Percentiles rank a stretch among this genome's conserved stretches.
Evolutionary conservation across 2,113 vertebrate species (phyloP).

Genomic region (Apteryx mantelli): DNA sequence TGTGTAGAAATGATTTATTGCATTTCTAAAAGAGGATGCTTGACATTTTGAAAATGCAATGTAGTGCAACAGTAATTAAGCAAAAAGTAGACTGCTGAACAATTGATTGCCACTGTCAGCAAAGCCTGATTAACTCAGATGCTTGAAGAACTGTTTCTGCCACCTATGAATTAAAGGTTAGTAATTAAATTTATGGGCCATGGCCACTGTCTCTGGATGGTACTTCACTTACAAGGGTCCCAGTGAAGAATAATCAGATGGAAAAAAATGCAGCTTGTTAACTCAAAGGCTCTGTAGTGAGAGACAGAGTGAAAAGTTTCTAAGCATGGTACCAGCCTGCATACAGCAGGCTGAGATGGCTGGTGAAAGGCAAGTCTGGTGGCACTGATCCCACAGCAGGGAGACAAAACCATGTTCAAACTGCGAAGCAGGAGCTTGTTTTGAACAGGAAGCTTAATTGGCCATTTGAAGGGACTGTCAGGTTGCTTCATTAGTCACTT

Average conservation of each 20-base stretch:
- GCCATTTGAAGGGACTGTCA: background rate
- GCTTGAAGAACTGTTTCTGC: conserved; percentile 74
- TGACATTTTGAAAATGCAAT: conserved; percentile 81
- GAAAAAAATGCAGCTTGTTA: conserved; percentile 17
- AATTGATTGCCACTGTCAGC: conserved; percentile 80
- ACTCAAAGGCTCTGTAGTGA: conserved; percentile 21
- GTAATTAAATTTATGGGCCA: conserved; percentile 80
- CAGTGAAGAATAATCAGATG: conserved; percentile 40
- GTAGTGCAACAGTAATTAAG: conserved; percentile 79
- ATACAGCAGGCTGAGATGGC: background rate
- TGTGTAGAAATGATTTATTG: conserved; percentile 78
- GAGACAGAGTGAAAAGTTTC: background rate
- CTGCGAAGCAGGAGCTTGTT: background rate
- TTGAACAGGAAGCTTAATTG: background rate
- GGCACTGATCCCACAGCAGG: background rate
- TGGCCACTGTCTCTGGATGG: conserved; percentile 58
- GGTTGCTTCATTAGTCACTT: background rate
- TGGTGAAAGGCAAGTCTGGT: background rate
- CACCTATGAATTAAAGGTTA: conserved; percentile 78
- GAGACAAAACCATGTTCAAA: background rate
- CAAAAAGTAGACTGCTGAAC: conserved; percentile 70
- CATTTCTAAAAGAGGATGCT: conserved; percentile 74
- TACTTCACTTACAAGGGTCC: conserved; percentile 50
- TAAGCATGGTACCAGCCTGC: background rate
- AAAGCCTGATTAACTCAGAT: conserved; percentile 80